These are phyloP conservation scores for Machimus atricapillus DNA, from an alignment of 2,888 invertebrate genomes.

Conservation along the genomic window DNA sequence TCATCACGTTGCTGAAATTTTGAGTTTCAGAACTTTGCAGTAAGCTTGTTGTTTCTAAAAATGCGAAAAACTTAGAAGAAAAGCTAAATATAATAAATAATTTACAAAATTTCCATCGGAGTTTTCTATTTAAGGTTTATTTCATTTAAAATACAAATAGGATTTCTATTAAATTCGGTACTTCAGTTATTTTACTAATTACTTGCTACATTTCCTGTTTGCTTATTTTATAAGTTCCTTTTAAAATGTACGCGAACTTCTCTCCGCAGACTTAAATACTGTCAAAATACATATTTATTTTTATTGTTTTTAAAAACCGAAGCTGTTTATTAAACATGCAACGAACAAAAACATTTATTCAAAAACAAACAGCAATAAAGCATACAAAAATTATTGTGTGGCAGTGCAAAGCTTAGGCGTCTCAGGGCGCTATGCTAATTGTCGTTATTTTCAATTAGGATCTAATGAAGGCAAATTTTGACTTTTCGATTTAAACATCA, in stretches of 20 bases:
- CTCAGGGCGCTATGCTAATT: background rate
- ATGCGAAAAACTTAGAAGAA: background rate
- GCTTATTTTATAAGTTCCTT: background rate
- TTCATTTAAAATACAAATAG: background rate
- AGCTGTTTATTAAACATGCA: background rate
- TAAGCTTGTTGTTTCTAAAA: no score
- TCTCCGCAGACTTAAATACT: background rate
- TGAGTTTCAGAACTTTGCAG: no score
- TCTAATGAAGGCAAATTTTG: background rate
- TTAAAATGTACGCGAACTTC: background rate
- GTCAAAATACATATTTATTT: background rate
- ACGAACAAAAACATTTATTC: background rate
- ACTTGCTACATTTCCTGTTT: background rate
- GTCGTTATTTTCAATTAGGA: background rate
- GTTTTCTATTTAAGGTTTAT: background rate
- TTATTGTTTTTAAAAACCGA: background rate
- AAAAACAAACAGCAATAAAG: background rate
- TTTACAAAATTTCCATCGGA: background rate
- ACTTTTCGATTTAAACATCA: background rate
- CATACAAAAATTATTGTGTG: background rate
- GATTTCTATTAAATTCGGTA: background rate
- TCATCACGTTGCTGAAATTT: no score
- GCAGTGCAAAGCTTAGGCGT: background rate
- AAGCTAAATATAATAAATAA: background rate
- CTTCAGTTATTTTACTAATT: background rate